Base-by-base conservation (phyloP, 2,113 vertebrate genomes). In the Scalopus aquaticus region DNA sequence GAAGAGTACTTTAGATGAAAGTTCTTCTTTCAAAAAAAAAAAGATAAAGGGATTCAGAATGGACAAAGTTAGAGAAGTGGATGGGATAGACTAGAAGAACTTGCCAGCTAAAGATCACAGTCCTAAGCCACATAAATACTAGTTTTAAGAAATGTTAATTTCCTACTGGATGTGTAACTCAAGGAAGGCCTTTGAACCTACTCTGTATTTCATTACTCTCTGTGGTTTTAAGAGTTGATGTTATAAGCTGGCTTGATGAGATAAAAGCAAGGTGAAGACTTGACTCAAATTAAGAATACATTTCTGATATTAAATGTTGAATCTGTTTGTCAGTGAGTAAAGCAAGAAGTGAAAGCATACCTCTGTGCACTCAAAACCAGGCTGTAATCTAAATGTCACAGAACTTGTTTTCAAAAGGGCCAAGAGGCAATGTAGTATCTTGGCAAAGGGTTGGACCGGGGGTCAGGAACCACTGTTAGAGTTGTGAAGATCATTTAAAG, bases 251-350 rank as follows among this genome's bases (percentile, higher is more conserved):
- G 42, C 69, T 76, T 46, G 77, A 85, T 88, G 95, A 93, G 83
- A 94, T 73, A 88, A 90, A 89, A 93, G 62, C 22, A 88, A 88
- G 79, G 56, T 67, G 80, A 97, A 96, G 90, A 64, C 83, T 97
- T 86, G 90, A 89, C 93, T 72, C 72, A 39, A 92, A 84, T 10
- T 58, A n/a, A 88, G 56, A 93, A 78, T 65, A 49, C 13, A 80
- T 80, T 96, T 96, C 73, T 92, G 74, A 77, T 90, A 93, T 54
- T 84, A 69, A 56, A 58, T 80, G n/a, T 88, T 70, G 84, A 70
- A 69, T 91, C 32, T 76, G n/a, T 70, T 87, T 94, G 28, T 87
- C 62, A 81, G 42, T 7, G 51, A 35, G 42, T 58, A 93, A 88
- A 96, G 35, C 44, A 81, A 88, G 84, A 90, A 84, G 17, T 72